A percentile compares a stretch with the other conserved stretches of the same genome.
Evolutionary conservation across 2,888 invertebrate genomes (phyloP).

Genomic region (Pseudanteris insignis): DNA sequence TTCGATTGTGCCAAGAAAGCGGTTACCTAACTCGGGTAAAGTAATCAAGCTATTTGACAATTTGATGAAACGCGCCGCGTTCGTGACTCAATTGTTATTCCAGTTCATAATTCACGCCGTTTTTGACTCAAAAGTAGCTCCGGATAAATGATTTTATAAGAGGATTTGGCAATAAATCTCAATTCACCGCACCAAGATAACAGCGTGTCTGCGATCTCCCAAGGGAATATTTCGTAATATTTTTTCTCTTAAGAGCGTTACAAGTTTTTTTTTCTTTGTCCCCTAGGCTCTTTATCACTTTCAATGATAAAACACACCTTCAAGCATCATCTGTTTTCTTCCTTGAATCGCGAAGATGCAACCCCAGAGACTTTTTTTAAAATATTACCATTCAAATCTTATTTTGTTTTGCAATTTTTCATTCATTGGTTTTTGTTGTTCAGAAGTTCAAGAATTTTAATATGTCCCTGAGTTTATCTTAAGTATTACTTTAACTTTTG

Average conservation of each 20-base stretch:
- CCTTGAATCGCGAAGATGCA: constrained; percentile 16
- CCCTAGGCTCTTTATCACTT: constrained; percentile 14
- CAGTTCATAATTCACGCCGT: constrained; percentile 30
- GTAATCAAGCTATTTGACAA: constrained; percentile 15
- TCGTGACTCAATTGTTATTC: constrained; percentile 25
- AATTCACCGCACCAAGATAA: constrained; percentile 36
- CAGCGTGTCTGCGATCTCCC: constrained; percentile 33
- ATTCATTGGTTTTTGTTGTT: constrained; percentile 28
- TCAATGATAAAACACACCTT: constrained; percentile 21
- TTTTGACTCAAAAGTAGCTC: constrained; percentile 21
- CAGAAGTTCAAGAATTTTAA: constrained; percentile 3
- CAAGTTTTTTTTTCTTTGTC: constrained; percentile 1
- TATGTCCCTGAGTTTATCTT: constrained; percentile 3
- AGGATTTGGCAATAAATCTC: constrained; percentile 41
- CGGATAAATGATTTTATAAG: constrained; percentile 37
- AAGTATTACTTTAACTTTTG: constrained; percentile 5
- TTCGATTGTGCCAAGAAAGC: too few species aligned
- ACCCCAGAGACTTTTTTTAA: too few species aligned
- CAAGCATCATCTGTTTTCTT: constrained; percentile 24
- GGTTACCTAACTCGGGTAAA: too few species aligned
- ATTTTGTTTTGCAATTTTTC: too few species aligned
- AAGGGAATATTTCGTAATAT: constrained; percentile 38
- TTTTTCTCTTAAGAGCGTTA: constrained; percentile 27
- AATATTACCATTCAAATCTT: too few species aligned
- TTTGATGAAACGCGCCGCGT: constrained; percentile 16